Evolutionary conservation across 2,113 vertebrate genomes (phyloP).

Genomic region (Polypterus bichir): DNA sequence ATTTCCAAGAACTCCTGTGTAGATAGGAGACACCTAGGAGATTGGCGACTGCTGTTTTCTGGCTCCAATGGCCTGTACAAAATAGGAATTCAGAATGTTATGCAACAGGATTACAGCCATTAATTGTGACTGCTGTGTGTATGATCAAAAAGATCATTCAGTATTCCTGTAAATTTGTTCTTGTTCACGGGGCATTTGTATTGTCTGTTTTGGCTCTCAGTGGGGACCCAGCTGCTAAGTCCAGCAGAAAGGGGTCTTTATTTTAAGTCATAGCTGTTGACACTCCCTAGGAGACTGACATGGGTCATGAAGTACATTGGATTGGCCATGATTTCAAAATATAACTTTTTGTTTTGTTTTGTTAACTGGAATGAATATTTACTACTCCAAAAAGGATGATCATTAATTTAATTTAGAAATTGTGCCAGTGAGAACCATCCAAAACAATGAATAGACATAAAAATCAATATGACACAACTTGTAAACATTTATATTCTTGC

Average conservation of each 20-base stretch:
- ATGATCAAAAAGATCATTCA: not conserved
- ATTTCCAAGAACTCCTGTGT: too few species aligned
- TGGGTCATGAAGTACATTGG: not conserved
- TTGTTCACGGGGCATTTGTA: not conserved
- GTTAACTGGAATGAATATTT: too few species aligned
- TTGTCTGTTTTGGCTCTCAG: not conserved
- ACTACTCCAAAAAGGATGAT: too few species aligned
- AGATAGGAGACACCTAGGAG: not conserved
- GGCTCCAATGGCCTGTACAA: not conserved
- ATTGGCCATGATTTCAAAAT: not conserved
- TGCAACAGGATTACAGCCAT: conserved; percentile 1
- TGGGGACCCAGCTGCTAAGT: not conserved
- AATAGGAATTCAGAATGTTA: not conserved
- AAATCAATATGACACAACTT: too few species aligned
- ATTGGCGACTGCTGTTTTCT: not conserved
- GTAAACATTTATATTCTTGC: too few species aligned
- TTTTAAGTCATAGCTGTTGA: not conserved
- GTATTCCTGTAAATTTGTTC: conserved; percentile 1
- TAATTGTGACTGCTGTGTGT: not conserved
- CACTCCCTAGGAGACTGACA: not conserved
- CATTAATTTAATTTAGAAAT: too few species aligned
- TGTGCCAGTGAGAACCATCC: too few species aligned
- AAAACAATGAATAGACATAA: too few species aligned
- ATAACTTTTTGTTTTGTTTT: too few species aligned
- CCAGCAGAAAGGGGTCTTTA: not conserved